Conservation (phyloP, 2,113 vertebrate species). For the Alectura lathami region DNA sequence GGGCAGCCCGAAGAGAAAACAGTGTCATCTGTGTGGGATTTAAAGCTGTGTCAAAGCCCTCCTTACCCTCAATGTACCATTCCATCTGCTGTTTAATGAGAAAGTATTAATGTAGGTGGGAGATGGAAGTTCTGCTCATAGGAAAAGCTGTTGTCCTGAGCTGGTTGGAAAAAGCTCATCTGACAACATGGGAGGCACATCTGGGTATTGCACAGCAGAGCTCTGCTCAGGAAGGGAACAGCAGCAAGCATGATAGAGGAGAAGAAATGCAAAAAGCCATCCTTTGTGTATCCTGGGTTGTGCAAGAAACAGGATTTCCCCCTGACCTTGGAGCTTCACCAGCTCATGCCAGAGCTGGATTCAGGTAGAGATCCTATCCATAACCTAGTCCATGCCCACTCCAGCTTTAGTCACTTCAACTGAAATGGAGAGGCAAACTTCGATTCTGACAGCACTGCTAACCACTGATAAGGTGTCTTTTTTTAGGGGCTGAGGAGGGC, state of each 20-base stretch:
- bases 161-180: not conserved
- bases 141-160: not conserved
- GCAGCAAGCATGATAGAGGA: not conserved
- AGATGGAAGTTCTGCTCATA: not conserved
- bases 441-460: not conserved
- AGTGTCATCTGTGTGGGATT: not conserved
- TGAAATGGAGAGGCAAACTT: not conserved
- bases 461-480: slow-evolving; percentile 26
- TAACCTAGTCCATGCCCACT: not conserved
- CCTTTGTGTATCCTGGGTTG: not conserved
- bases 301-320: not conserved
- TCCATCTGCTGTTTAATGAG: not conserved
- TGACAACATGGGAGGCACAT: not conserved
- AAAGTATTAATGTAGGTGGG: not conserved
- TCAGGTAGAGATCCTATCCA: not conserved
- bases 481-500: slow-evolving; percentile 36
- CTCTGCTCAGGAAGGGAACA: not conserved
- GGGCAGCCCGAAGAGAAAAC: slow-evolving; percentile 2
- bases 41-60: not conserved
- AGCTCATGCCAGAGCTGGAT: fast-evolving
- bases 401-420: not conserved
- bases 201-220: not conserved
- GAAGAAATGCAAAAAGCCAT: not conserved
- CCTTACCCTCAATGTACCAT: not conserved
- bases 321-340: not conserved